Evolutionary conservation across 2,888 invertebrate species (phyloP).

Genomic region (Agonum fuliginosum): DNA sequence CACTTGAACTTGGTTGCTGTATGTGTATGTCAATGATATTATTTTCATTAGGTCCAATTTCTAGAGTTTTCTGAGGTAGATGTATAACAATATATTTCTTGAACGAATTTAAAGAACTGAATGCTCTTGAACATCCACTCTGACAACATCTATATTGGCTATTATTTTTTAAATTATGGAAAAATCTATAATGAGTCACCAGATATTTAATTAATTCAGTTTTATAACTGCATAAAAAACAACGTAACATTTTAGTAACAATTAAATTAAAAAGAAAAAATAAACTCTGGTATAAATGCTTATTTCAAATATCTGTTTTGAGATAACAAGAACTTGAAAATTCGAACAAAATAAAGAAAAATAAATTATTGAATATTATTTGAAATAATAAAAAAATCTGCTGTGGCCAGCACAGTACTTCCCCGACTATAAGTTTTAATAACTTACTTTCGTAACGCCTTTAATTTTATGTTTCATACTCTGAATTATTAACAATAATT

Average conservation of each 20-base stretch:
- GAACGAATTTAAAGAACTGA: background rate
- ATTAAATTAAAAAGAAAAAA: conserved; percentile 9
- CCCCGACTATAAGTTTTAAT: no score
- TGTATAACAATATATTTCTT: background rate
- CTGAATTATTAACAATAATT: no score
- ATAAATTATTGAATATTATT: no score
- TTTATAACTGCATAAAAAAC: background rate
- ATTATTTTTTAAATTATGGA: background rate
- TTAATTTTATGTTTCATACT: no score
- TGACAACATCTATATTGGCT: background rate
- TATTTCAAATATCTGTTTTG: background rate
- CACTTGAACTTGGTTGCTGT: background rate
- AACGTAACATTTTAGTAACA: background rate
- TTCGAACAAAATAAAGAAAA: no score
- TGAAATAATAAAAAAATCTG: no score
- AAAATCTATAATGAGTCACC: background rate
- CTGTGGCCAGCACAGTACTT: no score
- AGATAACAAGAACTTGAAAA: no score
- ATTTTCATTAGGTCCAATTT: background rate
- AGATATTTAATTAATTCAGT: background rate
- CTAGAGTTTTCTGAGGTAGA: background rate
- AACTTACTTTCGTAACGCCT: no score
- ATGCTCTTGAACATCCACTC: background rate
- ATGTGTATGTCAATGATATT: background rate
- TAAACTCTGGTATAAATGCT: background rate